Evolutionary conservation across 2,888 invertebrate genomes (phyloP).

Genomic region (Corbicula japonica): DNA sequence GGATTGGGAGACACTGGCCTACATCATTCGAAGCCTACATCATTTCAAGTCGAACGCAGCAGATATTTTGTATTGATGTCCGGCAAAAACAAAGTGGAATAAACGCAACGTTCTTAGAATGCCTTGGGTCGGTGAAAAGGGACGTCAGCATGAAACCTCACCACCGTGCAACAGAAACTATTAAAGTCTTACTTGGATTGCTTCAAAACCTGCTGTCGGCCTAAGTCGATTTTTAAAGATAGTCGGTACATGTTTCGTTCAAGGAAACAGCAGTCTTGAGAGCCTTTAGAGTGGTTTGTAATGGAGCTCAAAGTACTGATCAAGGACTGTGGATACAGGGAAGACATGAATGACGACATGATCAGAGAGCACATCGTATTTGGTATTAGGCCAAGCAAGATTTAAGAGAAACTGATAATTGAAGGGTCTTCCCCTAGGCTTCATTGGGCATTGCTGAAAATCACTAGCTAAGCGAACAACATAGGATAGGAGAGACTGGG

Average conservation of each 20-base stretch:
- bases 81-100: constrained; percentile 35
- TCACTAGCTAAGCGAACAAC: background rate
- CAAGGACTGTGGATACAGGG: too few relatives aligned
- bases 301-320: constrained; percentile 43
- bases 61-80: constrained; percentile 48
- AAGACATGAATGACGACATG: too few relatives aligned
- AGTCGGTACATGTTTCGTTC: constrained; percentile 36
- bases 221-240: constrained; percentile 34
- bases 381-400: constrained; percentile 8
- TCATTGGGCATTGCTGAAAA: constrained; percentile 1
- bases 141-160: constrained; percentile 39
- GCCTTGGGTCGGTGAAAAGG: constrained; percentile 53
- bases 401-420: background rate
- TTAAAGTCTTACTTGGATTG: constrained; percentile 18
- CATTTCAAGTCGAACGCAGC: constrained; percentile 34
- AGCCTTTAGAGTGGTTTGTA: constrained; percentile 47
- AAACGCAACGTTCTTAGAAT: constrained; percentile 43
- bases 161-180: constrained; percentile 27
- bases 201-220: constrained; percentile 46
- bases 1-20: constrained; percentile 25
- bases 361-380: constrained; percentile 1
- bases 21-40: too few relatives aligned
- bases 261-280: constrained; percentile 4
- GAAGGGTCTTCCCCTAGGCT: constrained; percentile 3
- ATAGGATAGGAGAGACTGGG: too few relatives aligned